Percentiles rank a stretch among this genome's conserved stretches.
Evolutionary conservation across 2,797 vertebrate genomes (phyloP).

Genomic region (Cryptoblepharus egeriae): DNA sequence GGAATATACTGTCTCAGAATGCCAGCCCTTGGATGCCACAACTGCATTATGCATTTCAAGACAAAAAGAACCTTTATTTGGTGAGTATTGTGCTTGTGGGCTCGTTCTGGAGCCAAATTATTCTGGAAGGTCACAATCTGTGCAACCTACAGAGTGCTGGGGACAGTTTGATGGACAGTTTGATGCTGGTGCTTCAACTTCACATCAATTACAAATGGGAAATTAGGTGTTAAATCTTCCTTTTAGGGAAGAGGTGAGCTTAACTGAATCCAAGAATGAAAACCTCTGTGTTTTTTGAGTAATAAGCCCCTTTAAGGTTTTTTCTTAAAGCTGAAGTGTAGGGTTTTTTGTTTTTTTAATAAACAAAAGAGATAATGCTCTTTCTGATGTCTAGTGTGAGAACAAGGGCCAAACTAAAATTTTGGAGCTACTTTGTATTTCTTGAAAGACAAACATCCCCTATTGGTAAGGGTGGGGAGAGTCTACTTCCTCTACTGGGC

Average conservation of each 20-base stretch:
- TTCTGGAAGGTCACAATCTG: too few species aligned
- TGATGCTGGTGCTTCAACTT: not conserved
- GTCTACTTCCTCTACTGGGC: too few species aligned
- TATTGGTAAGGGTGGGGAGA: too few species aligned
- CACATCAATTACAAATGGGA: not conserved
- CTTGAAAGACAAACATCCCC: too few species aligned
- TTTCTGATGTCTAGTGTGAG: too few species aligned
- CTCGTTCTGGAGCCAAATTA: not conserved
- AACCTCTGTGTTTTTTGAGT: not conserved
- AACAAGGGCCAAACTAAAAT: too few species aligned
- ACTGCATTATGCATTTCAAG: conserved; percentile 93
- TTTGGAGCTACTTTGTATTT: too few species aligned
- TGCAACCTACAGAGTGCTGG: too few species aligned
- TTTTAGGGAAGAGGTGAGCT: not conserved
- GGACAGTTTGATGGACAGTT: not conserved
- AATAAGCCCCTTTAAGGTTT: not conserved
- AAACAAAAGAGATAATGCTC: too few species aligned
- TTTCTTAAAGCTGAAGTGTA: not conserved
- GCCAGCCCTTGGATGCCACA: conserved; percentile 92
- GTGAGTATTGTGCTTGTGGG: conserved; percentile 75
- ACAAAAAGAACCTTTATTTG: conserved; percentile 91
- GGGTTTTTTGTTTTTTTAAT: too few species aligned
- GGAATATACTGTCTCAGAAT: conserved; percentile 85
- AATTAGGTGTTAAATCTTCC: not conserved
- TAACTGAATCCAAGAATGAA: conserved; percentile 6